Evolutionary conservation across 2,888 invertebrate genomes (phyloP).

Genomic region (Adelphocoris suturalis): DNA sequence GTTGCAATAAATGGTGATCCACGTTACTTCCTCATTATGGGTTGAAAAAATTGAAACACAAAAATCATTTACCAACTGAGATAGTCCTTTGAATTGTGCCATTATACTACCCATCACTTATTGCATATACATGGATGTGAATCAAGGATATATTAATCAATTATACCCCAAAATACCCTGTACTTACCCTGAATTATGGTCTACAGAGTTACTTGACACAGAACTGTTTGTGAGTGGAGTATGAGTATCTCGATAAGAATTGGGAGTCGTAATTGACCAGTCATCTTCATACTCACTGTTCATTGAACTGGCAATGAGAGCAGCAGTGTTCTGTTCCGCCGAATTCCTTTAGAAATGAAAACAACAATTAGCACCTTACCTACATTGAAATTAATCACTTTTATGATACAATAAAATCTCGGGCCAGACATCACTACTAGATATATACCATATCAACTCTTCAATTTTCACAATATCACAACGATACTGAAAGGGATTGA

Average conservation of each 20-base stretch:
- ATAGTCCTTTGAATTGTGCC: no score
- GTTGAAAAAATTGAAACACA: no score
- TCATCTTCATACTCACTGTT: constrained; percentile 58
- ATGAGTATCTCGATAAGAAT: constrained; percentile 16
- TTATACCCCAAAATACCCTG: no score
- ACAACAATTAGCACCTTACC: neutral
- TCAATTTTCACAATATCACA: no score
- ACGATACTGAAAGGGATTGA: no score
- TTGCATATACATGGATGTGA: no score
- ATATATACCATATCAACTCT: no score
- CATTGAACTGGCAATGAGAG: constrained; percentile 57
- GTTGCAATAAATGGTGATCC: no score
- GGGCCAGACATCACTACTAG: neutral
- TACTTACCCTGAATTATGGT: neutral
- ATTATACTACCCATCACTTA: no score
- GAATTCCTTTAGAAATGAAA: neutral
- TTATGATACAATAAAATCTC: neutral
- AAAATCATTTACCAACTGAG: no score
- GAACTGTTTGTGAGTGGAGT: constrained; percentile 30
- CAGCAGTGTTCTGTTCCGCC: constrained; percentile 53
- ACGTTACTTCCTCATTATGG: no score
- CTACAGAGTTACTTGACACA: neutral
- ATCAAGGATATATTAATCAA: no score
- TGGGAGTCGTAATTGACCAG: constrained; percentile 35
- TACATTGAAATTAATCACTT: neutral